These are phyloP conservation scores for Hyperoodon ampullatus DNA, from an alignment of 2,113 vertebrate species.

Conservation along the genomic window DNA sequence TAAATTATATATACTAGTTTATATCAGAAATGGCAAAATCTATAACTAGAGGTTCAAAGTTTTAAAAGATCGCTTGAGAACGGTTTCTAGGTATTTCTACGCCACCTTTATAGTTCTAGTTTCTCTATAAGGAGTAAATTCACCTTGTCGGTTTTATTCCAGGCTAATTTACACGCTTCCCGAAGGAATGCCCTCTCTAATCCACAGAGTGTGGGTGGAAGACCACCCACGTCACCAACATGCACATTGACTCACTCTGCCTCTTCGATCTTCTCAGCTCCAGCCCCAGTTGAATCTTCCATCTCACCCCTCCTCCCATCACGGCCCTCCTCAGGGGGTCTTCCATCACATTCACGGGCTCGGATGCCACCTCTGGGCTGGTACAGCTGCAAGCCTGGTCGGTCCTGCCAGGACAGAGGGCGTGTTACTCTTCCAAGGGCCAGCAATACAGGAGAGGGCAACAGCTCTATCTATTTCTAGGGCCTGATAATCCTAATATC, in stretches of 20 bases:
- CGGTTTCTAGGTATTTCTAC: not conserved
- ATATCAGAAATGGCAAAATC: constrained; percentile 57
- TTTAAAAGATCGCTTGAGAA: not conserved
- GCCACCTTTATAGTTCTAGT: not conserved
- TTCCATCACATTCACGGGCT: constrained; percentile 87
- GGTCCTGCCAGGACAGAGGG: constrained; percentile 88
- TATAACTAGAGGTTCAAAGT: constrained; percentile 51
- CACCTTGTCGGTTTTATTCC: not conserved
- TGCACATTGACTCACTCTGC: constrained; percentile 68
- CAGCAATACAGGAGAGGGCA: constrained; percentile 9
- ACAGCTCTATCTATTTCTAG: constrained; percentile 42
- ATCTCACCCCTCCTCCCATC: constrained; percentile 87
- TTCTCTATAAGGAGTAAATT: constrained; percentile 46
- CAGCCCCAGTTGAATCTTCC: constrained; percentile 82
- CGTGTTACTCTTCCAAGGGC: constrained; percentile 48
- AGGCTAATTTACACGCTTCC: not conserved
- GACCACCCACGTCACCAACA: not conserved
- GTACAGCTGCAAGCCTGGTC: constrained; percentile 95
- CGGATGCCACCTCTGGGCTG: constrained; percentile 92
- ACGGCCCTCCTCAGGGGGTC: constrained; percentile 83
- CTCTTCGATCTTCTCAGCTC: constrained; percentile 88
- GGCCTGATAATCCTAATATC: not conserved
- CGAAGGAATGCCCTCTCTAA: not conserved
- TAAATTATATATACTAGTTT: constrained; percentile 54
- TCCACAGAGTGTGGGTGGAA: not conserved